Evolutionary conservation across 2,888 invertebrate species (phyloP).

Genomic region (Euplexia lucipara): DNA sequence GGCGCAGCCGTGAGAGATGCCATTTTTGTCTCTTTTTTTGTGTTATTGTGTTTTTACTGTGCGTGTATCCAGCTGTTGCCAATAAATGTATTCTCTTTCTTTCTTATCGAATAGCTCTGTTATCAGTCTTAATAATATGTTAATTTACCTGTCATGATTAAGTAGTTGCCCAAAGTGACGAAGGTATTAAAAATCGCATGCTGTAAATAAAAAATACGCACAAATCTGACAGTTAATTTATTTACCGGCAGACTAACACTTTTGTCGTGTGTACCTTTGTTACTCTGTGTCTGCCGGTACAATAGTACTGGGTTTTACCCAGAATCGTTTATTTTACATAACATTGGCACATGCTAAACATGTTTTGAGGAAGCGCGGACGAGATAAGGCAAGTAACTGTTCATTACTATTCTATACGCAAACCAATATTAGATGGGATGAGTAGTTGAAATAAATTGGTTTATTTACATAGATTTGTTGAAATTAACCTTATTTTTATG

Average conservation of each 20-base stretch:
- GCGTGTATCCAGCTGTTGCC: no score
- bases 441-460: slow-evolving; percentile 27
- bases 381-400: slow-evolving; percentile 62
- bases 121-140: no score
- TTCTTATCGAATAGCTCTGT: no score
- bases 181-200: neutral
- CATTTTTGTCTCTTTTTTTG: no score
- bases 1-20: no score
- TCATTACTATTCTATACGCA: slow-evolving; percentile 41
- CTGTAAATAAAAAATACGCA: neutral
- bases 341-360: slow-evolving; percentile 51
- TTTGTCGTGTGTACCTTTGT: slow-evolving; percentile 31
- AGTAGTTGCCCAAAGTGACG: neutral
- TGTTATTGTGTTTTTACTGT: no score
- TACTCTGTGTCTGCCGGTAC: slow-evolving; percentile 31
- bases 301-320: slow-evolving; percentile 64
- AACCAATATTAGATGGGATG: slow-evolving; percentile 28
- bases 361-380: slow-evolving; percentile 61
- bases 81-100: no score
- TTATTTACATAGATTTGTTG: slow-evolving; percentile 27
- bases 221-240: neutral
- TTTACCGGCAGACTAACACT: slow-evolving; percentile 4
- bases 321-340: slow-evolving; percentile 52
- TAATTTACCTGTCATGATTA: no score
- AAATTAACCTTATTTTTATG: slow-evolving; percentile 12